Base-by-base conservation (phyloP, 2,888 invertebrate genomes). In the Siphlonurus alternatus region DNA sequence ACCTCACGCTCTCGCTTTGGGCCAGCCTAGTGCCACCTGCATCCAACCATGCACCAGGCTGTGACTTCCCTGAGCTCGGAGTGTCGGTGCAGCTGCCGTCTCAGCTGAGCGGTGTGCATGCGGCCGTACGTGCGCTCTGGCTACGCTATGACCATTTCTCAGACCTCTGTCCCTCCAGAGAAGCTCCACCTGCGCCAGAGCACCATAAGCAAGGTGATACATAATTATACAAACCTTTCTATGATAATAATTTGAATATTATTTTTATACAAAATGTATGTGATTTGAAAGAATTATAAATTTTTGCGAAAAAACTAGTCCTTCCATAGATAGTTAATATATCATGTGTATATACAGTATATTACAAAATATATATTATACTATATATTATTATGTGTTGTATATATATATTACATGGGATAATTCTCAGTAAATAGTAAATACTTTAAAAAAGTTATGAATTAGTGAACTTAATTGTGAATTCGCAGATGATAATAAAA, bases 111-210 rank as follows among this genome's bases (percentile, higher is more conserved):
- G 79, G 79, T 0, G 75, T 77, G 1, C 75, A 78, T 23, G 77
- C 81, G 15, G 80, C 81, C 22, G 79, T 84, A 10, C 75, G 84
- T 23, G 81, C 79, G 0, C 77, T 83, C 0, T 76, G 79, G 67
- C 76, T 81, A 0, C 74, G 78, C 70, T 78, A 83, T 63, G 85
- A 86, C 67, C 78, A 84, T 67, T 78, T 82, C 53, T 85, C 85
- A 22, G 83, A 78, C 65, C 72, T 71, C 18, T 74, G 75, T 61
- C 66, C 65, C 1, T 73, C 76, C 2, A 76, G 71, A 63, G 67
- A 69, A n/a, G 71, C 74, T 38, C 77, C 78, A 1, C 68, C 72
- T 1, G 66, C 76, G 10, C 73, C 76, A 0, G 70, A 73, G 2
- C 56, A 56, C n/a, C n/a, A 56, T n/a, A n/a, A n/a, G 5, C 22